A percentile compares a stretch with the other conserved stretches of the same genome.
phyloP scores from a whole-genome alignment of 2,888 invertebrate species.

The Phalera bucephala region DNA sequence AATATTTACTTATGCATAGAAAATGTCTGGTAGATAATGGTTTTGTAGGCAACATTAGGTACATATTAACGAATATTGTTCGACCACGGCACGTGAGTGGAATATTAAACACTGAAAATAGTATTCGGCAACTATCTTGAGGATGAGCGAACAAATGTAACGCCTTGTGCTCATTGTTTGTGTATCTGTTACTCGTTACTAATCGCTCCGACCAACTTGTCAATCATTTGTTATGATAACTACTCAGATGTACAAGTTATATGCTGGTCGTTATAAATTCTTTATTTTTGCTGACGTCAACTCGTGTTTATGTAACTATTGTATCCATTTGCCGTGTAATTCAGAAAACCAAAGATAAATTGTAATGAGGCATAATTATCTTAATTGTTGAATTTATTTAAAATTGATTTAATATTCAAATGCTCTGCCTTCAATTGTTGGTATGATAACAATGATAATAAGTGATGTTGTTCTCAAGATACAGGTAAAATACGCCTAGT shows the following conservation, averaged over 20 bases:
- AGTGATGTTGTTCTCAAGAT: too few relatives aligned
- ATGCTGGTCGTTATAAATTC: slow-evolving; percentile 9
- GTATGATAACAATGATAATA: too few relatives aligned
- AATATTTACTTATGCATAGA: background rate
- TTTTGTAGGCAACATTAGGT: slow-evolving; percentile 3
- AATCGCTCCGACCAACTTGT: slow-evolving; percentile 30
- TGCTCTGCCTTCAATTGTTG: too few relatives aligned
- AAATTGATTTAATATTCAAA: too few relatives aligned
- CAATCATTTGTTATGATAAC: slow-evolving; percentile 42
- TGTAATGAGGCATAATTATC: background rate
- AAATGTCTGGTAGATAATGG: background rate
- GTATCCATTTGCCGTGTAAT: background rate
- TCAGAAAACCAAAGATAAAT: background rate
- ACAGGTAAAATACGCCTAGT: too few relatives aligned
- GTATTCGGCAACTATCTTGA: slow-evolving; percentile 6
- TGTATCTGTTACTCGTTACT: slow-evolving; percentile 27
- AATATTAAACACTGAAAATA: slow-evolving; percentile 3
- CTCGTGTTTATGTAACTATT: background rate
- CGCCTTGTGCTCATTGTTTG: slow-evolving; percentile 12
- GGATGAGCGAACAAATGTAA: slow-evolving; percentile 10
- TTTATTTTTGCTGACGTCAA: slow-evolving; percentile 21
- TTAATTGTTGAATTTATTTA: background rate
- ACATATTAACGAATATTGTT: slow-evolving; percentile 1
- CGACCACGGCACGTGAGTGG: background rate
- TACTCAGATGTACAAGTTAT: slow-evolving; percentile 23